Evolutionary conservation across 2,888 invertebrate genomes (phyloP).

Genomic region (Caenorhabditis sp.): DNA sequence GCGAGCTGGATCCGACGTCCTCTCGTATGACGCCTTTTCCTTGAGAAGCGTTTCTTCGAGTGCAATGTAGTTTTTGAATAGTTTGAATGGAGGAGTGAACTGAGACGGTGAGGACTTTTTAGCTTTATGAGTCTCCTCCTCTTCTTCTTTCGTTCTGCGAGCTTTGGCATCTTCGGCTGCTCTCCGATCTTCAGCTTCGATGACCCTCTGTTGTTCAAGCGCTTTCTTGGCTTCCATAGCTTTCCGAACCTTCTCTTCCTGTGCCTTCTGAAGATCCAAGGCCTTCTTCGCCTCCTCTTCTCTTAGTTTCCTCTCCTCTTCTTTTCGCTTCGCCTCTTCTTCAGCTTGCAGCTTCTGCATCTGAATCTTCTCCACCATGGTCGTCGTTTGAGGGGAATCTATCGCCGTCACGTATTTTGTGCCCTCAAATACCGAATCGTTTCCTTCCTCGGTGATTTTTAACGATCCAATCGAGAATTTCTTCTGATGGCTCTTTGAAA

Average conservation of each 20-base stretch:
- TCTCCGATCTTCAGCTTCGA: background rate
- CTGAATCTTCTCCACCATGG: background rate
- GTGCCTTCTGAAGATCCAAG: no score
- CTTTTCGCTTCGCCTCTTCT: background rate
- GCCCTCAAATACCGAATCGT: constrained; percentile 29
- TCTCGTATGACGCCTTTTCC: constrained; percentile 17
- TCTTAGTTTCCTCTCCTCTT: background rate
- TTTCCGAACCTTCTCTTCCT: background rate
- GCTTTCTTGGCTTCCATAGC: constrained; percentile 1
- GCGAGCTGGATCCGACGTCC: background rate
- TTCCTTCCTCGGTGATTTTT: constrained; percentile 8
- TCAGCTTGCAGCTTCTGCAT: background rate
- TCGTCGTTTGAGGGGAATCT: constrained; percentile 33
- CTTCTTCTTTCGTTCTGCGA: background rate
- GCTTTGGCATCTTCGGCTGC: background rate
- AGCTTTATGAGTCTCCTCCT: background rate
- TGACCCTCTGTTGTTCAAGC: no score
- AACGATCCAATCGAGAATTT: background rate
- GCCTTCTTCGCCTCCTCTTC: background rate
- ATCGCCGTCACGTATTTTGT: constrained; percentile 46
- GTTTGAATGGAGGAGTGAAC: background rate
- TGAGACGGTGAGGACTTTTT: no score
- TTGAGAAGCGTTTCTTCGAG: background rate
- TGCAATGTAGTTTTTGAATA: constrained; percentile 35
- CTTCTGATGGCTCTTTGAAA: constrained; percentile 20